These are phyloP conservation scores for Drosophila atripex DNA, from an alignment of 2,888 invertebrate genomes.

Conservation along the genomic window DNA sequence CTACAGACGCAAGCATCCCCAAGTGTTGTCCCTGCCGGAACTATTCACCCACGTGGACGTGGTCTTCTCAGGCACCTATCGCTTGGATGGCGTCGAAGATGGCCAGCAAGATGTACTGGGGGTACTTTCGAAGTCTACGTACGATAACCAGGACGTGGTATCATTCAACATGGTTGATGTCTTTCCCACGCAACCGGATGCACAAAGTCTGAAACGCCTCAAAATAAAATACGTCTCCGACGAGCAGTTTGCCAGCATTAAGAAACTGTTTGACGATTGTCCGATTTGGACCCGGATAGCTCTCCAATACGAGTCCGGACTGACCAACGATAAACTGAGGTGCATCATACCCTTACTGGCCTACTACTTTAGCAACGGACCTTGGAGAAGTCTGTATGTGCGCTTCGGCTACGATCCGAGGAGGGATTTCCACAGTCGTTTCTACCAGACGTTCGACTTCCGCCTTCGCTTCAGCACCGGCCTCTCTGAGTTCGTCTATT, in stretches of 20 bases:
- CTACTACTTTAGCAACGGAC: slow-evolving; percentile 94
- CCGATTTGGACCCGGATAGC: slow-evolving; percentile 96
- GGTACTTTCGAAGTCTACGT: slow-evolving; percentile 85
- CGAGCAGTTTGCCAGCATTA: slow-evolving; percentile 84
- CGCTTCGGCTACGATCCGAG: slow-evolving; percentile 96
- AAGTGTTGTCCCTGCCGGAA: slow-evolving; percentile 90
- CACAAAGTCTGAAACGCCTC: slow-evolving; percentile 86
- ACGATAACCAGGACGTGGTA: slow-evolving; percentile 87
- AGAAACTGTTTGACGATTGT: slow-evolving; percentile 90
- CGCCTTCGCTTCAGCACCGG: slow-evolving; percentile 84
- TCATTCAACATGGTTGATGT: slow-evolving; percentile 87
- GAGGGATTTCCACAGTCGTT: slow-evolving; percentile 89
- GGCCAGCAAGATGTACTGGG: slow-evolving; percentile 84
- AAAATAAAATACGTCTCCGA: slow-evolving; percentile 84
- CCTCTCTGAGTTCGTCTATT: slow-evolving; percentile 80
- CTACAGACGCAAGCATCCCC: slow-evolving; percentile 81
- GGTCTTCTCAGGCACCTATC: slow-evolving; percentile 82
- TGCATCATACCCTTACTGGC: slow-evolving; percentile 92
- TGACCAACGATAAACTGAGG: slow-evolving; percentile 88
- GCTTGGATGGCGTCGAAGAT: slow-evolving; percentile 82
- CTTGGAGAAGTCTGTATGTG: slow-evolving; percentile 96
- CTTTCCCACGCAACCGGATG: slow-evolving; percentile 87
- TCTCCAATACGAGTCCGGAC: slow-evolving; percentile 87
- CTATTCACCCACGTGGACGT: slow-evolving; percentile 91
- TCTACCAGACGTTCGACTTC: slow-evolving; percentile 95